phyloP scores from a whole-genome alignment of 2,797 vertebrate genomes.

The Eulemur coronatus region DNA sequence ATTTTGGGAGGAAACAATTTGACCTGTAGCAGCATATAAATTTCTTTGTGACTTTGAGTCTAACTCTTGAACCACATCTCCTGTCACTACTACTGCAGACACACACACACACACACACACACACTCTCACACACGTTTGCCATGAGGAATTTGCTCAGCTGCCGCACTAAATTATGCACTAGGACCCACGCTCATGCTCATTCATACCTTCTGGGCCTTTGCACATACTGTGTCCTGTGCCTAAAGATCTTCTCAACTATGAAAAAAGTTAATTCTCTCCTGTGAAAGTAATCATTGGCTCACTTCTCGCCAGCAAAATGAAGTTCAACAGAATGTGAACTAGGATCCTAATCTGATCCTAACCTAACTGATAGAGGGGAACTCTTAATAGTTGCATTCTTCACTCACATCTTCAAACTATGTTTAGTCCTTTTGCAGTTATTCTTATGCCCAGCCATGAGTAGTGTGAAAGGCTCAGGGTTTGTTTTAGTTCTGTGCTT shows the following conservation, averaged over 20 bases:
- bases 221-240: background rate
- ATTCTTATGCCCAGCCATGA: background rate
- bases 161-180: background rate
- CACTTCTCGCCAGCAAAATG: background rate
- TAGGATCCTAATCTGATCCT: background rate
- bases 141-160: background rate
- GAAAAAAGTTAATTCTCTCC: background rate
- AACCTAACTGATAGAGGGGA: background rate
- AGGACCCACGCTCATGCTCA: background rate
- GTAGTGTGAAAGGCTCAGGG: background rate
- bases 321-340: background rate
- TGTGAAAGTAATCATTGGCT: background rate
- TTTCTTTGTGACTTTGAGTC: background rate
- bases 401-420: background rate
- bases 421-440: background rate
- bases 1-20: background rate
- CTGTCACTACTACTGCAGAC: background rate
- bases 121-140: rapidly evolving
- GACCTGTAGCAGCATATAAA: background rate
- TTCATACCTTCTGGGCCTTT: background rate
- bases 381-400: background rate
- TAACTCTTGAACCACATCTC: background rate
- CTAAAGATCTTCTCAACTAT: background rate
- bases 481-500: background rate
- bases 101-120: too few relatives aligned